A percentile compares a stretch with the other conserved stretches of the same genome.
These are phyloP conservation scores for Penaeus chinensis DNA, from an alignment of 1,140 invertebrate species.

Conservation along the genomic window DNA sequence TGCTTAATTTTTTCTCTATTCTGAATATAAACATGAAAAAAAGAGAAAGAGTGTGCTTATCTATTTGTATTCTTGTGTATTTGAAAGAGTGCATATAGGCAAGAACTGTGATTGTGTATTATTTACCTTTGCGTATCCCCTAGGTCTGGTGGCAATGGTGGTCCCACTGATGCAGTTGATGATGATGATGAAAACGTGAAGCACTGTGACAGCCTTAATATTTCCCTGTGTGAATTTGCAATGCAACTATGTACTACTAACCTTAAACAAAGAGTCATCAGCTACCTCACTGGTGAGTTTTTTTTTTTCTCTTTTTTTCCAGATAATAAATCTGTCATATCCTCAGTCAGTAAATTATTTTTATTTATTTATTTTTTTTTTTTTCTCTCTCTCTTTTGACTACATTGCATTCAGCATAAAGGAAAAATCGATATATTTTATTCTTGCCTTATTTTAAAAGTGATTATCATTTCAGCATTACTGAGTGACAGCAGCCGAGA, in stretches of 20 bases:
- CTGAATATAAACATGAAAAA: too few relatives aligned
- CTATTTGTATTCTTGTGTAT: too few relatives aligned
- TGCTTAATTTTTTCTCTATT: too few relatives aligned
- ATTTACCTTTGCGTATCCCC: not conserved
- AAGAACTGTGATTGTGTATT: not conserved
- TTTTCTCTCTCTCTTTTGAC: not conserved
- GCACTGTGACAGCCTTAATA: conserved; percentile 42
- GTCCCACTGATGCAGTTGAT: not conserved
- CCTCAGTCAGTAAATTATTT: not conserved
- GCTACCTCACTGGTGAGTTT: conserved; percentile 34
- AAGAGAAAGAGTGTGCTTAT: too few relatives aligned
- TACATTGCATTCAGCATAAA: not conserved
- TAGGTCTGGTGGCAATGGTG: not conserved
- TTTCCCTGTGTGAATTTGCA: conserved; percentile 16
- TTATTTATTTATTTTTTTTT: not conserved
- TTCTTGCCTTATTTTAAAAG: not conserved
- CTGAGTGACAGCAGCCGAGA: conserved; percentile 42
- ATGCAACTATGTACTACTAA: conserved; percentile 23
- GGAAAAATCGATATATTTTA: not conserved
- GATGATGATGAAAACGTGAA: not conserved
- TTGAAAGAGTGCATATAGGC: too few relatives aligned
- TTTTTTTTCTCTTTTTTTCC: not conserved
- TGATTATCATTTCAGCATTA: conserved; percentile 9
- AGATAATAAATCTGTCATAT: not conserved
- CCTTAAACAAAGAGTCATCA: conserved; percentile 13